Percentiles rank a stretch among this genome's conserved stretches.
These are phyloP conservation scores for Eupithecia pulchellata DNA, from an alignment of 2,888 invertebrate species.

Conservation along the genomic window DNA sequence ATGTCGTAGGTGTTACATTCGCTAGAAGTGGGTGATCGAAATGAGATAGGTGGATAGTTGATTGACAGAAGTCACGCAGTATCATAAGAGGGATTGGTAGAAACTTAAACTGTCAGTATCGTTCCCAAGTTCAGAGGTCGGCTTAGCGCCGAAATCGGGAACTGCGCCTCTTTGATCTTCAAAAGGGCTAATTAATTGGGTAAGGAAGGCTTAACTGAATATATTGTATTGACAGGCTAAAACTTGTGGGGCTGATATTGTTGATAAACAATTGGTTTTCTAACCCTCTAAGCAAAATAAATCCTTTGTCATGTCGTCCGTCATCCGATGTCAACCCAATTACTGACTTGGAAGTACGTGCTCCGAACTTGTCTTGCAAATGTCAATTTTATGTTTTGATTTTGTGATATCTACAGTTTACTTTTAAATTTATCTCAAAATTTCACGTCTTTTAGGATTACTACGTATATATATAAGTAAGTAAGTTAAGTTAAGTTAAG, in stretches of 20 bases:
- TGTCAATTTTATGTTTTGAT: slow-evolving; percentile 1
- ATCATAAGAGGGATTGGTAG: slow-evolving; percentile 65
- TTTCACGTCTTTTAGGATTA: too few species aligned
- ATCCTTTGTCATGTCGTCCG: slow-evolving; percentile 16
- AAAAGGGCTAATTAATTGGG: slow-evolving; percentile 79
- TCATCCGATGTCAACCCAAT: slow-evolving; percentile 12
- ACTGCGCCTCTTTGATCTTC: slow-evolving; percentile 76
- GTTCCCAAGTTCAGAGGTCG: slow-evolving; percentile 71
- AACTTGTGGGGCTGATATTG: slow-evolving; percentile 59
- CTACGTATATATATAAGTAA: too few species aligned
- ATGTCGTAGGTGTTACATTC: slow-evolving; percentile 49
- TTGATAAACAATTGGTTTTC: slow-evolving; percentile 52
- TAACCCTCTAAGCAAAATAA: slow-evolving; percentile 36
- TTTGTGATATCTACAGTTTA: background rate
- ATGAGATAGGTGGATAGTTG: slow-evolving; percentile 61
- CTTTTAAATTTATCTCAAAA: background rate
- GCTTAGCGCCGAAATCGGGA: slow-evolving; percentile 69
- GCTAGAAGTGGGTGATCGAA: slow-evolving; percentile 57
- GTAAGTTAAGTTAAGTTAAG: too few species aligned
- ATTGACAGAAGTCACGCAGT: slow-evolving; percentile 73
- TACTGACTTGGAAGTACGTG: slow-evolving; percentile 6
- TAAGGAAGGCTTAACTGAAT: slow-evolving; percentile 70
- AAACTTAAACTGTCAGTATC: slow-evolving; percentile 77
- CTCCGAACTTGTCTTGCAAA: slow-evolving; percentile 8
- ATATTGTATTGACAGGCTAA: slow-evolving; percentile 72